A percentile compares a stretch with the other conserved stretches of the same genome.
Evolutionary conservation across 2,113 vertebrate species (phyloP).

Genomic region (Amphiprion ocellaris): DNA sequence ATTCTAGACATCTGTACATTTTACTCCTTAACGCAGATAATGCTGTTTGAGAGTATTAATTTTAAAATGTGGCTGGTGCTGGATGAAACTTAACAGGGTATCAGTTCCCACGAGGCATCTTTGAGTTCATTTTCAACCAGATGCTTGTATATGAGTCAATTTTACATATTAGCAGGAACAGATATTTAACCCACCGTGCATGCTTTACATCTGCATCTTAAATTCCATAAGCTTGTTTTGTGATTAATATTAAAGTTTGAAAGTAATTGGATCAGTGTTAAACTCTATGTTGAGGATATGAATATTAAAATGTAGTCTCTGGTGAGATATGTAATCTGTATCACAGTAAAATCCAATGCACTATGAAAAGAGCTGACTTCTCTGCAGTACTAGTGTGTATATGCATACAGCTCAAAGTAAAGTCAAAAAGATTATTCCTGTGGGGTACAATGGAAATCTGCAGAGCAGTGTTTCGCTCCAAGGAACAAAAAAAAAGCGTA

Average conservation of each 20-base stretch:
- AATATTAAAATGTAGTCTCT: not conserved
- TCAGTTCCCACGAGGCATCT: conserved; percentile 24
- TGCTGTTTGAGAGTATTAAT: not conserved
- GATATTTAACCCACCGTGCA: not conserved
- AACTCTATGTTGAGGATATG: conserved; percentile 1
- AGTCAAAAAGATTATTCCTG: not conserved
- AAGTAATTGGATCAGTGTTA: not conserved
- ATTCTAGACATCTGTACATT: not conserved
- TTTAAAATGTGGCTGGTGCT: not conserved
- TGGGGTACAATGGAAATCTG: conserved; percentile 14
- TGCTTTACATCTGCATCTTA: not conserved
- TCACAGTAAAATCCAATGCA: not conserved
- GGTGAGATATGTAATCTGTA: not conserved
- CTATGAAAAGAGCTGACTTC: not conserved
- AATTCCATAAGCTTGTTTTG: not conserved
- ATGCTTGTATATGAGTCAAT: conserved; percentile 15
- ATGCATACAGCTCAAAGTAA: not conserved
- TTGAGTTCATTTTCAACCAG: conserved; percentile 30
- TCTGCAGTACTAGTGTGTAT: not conserved
- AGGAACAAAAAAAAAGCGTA: conserved; percentile 8
- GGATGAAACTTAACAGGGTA: conserved; percentile 48
- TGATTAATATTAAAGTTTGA: not conserved
- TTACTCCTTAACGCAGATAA: too few relatives aligned
- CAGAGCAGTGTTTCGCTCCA: conserved; percentile 10
- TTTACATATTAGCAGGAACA: not conserved